A percentile compares a stretch with the other conserved stretches of the same genome.
phyloP scores from a whole-genome alignment of 2,888 invertebrate species.

The Ommatoiulus sabulosus region DNA sequence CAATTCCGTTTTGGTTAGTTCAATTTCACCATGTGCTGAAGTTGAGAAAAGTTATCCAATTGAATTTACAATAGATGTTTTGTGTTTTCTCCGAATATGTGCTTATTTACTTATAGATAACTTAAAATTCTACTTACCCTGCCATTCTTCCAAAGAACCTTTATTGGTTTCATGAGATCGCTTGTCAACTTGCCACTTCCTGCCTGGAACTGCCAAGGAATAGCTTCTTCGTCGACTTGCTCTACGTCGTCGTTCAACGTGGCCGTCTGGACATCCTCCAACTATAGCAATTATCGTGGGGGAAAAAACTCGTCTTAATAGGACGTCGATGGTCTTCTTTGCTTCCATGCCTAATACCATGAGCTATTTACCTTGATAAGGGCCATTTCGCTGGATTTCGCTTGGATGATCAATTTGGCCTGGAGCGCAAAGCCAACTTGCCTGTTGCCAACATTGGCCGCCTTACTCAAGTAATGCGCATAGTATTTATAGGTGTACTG shows the following conservation, averaged over 20 bases:
- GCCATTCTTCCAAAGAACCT: neutral
- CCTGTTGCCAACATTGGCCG: neutral
- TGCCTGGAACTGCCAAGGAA: slow-evolving; percentile 39
- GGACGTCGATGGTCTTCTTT: neutral
- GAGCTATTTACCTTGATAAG: neutral
- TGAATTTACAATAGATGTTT: too few relatives aligned
- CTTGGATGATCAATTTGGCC: slow-evolving; percentile 1
- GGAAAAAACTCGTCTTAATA: neutral
- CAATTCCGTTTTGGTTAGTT: too few relatives aligned
- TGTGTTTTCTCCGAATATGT: too few relatives aligned
- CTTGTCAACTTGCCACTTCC: neutral
- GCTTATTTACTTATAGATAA: neutral
- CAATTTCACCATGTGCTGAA: too few relatives aligned
- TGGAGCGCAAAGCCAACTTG: slow-evolving; percentile 2
- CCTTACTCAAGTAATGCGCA: slow-evolving; percentile 13
- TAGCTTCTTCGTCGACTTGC: slow-evolving; percentile 11
- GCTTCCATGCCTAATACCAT: neutral
- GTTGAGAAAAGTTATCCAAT: too few relatives aligned
- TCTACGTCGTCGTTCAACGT: neutral
- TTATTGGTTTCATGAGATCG: neutral
- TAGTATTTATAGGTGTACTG: slow-evolving; percentile 38
- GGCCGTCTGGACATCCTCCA: neutral
- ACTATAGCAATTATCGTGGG: neutral
- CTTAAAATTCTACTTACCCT: neutral
- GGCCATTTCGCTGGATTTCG: neutral